Percentiles rank a stretch among this genome's conserved stretches.
Conservation (phyloP, 2,888 invertebrate genomes). For the Panopea generosa region DNA sequence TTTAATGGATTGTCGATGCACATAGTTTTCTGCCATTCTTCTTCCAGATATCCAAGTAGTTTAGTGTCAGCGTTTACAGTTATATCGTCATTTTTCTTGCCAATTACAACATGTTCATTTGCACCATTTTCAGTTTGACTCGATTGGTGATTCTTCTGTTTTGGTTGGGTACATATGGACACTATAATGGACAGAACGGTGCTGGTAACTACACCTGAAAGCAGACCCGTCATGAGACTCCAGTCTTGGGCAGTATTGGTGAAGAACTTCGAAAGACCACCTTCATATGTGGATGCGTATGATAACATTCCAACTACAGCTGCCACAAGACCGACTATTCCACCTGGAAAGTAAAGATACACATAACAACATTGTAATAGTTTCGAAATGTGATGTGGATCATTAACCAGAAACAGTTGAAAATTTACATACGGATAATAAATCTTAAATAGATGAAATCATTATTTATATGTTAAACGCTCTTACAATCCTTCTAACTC, state of each 20-base stretch:
- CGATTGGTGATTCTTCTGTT: no score
- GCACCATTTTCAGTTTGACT: background rate
- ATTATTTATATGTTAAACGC: no score
- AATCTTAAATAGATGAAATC: no score
- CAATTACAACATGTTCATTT: background rate
- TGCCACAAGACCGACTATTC: constrained; percentile 65
- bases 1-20: constrained; percentile 77
- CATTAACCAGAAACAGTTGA: no score
- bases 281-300: constrained; percentile 71
- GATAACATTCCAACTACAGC: constrained; percentile 68
- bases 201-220: constrained; percentile 66
- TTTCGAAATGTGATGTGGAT: no score
- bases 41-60: constrained; percentile 5
- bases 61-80: background rate
- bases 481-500: no score
- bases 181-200: constrained; percentile 71
- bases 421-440: no score
- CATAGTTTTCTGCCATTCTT: constrained; percentile 75
- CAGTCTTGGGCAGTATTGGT: constrained; percentile 73
- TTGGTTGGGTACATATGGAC: constrained; percentile 59
- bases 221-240: constrained; percentile 75
- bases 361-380: background rate
- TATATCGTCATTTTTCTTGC: background rate
- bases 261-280: constrained; percentile 73
- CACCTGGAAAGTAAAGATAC: constrained; percentile 58